Evolutionary conservation across 2,113 vertebrate species (phyloP), one percentile per base, ranked within the genome.

Genomic region (Lates calcarifer): DNA sequence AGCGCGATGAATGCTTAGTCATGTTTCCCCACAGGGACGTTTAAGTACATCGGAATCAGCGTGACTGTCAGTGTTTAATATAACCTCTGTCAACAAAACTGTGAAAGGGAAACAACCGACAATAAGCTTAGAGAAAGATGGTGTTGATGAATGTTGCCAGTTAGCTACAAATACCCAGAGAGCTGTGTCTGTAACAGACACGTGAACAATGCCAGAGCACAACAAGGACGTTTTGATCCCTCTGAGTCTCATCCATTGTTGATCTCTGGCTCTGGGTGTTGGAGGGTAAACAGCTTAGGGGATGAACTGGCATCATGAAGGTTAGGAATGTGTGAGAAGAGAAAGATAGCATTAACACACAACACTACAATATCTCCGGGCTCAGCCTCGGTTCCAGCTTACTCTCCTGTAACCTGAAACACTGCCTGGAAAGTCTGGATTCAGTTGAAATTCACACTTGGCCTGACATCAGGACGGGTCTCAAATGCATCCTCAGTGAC

Each of bases 241-340:
- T 69, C 76, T 74, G 55, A 15, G 28, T 64, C 71, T 85, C 72
- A 53, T 74, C 75, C 58, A 60, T 53, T 53, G 58, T 83, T 82
- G 83, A 88, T 74, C 81, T 81, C 79, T 79, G 84, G 79, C 74
- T 85, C 74, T 55, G 11, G 62, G 67, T 88, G 79, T 87, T 77
- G 68, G 62, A 72, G 57, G 68, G 66, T 79, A 89, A 90, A 88
- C 76, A 66, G 89, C 71, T 87, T 79, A 89, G 51, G 41, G 83
- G 87, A 89, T 87, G 73, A 84, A 82, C 51, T 9, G 68, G 63
- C 70, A 77, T 69, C 70, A 77, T 64, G 71, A 56, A 31, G 61
- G 61, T n/a, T 37, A 39, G 61, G 55, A 77, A 86, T 74, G 49
- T 73, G 69, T 75, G 81, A 86, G 75, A 61, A 66, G 58, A 74